Evolutionary conservation across 2,888 invertebrate genomes (phyloP).

Genomic region (Amiota communis): DNA sequence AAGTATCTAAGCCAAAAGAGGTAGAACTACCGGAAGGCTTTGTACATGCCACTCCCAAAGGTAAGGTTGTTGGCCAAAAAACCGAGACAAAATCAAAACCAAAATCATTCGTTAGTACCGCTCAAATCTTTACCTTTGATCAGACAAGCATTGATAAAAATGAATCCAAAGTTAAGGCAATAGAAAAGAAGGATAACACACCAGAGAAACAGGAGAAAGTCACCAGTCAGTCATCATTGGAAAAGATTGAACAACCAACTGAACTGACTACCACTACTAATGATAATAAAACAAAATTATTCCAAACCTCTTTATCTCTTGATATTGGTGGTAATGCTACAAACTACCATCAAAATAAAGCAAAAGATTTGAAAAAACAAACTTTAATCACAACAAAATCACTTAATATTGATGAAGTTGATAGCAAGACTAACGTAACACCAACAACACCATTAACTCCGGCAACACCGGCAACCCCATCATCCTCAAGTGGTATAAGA

Average conservation of each 20-base stretch:
- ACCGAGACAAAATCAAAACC: slow-evolving; percentile 36
- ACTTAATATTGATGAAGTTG: slow-evolving; percentile 26
- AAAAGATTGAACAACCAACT: background rate
- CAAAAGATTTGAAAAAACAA: background rate
- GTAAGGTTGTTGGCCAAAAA: slow-evolving; percentile 31
- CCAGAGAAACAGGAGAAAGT: background rate
- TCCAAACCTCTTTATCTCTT: slow-evolving; percentile 1
- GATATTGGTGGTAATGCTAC: slow-evolving; percentile 21
- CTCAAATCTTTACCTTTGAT: slow-evolving; percentile 62
- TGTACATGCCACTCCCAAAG: slow-evolving; percentile 56
- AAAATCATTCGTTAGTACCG: slow-evolving; percentile 42
- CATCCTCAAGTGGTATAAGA: background rate
- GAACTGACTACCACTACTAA: too few species aligned
- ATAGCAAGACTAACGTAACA: slow-evolving; percentile 16
- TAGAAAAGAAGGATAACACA: background rate
- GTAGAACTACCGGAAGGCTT: slow-evolving; percentile 58
- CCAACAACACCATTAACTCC: background rate
- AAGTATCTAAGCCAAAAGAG: slow-evolving; percentile 38
- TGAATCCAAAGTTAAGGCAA: slow-evolving; percentile 2
- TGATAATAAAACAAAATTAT: slow-evolving; percentile 9
- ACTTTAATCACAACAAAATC: slow-evolving; percentile 35
- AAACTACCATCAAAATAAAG: slow-evolving; percentile 11
- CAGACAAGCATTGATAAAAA: slow-evolving; percentile 42
- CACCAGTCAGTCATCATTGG: background rate
- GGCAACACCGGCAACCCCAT: background rate